These are phyloP conservation scores for Pteropus alecto DNA, from an alignment of 2,113 vertebrate genomes.

Conservation along the genomic window DNA sequence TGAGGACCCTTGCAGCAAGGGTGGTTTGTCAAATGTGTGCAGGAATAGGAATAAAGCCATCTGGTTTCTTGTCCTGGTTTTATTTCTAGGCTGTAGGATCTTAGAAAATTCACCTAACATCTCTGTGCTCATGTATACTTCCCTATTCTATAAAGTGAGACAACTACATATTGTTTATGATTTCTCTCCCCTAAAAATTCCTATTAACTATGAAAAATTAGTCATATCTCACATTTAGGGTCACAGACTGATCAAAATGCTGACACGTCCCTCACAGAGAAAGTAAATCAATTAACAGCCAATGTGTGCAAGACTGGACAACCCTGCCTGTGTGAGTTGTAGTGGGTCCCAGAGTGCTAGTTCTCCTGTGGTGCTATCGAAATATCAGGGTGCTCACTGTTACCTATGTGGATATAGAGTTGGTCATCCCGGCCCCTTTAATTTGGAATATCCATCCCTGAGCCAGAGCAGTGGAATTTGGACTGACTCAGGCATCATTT, in stretches of 20 bases:
- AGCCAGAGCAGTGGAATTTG: background rate
- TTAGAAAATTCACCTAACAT: background rate
- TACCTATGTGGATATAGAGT: rapidly evolving
- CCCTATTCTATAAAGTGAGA: background rate
- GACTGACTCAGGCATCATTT: background rate
- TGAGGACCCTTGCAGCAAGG: background rate
- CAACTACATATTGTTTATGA: background rate
- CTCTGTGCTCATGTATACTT: background rate
- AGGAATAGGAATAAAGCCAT: background rate
- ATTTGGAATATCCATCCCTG: background rate
- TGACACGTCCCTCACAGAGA: background rate
- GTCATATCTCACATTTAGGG: background rate
- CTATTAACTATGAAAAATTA: background rate
- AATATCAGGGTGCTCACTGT: background rate
- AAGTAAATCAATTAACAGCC: background rate
- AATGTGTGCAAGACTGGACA: background rate
- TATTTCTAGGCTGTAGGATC: background rate
- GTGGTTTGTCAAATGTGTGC: background rate
- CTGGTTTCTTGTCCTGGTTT: background rate
- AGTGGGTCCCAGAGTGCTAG: background rate
- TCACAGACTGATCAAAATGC: background rate
- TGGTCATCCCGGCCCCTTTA: too few species aligned
- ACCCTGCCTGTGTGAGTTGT: too few species aligned
- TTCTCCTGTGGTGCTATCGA: rapidly evolving
- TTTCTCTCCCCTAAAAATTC: background rate